Conservation (phyloP, 2,113 vertebrate species). For the Thamnaconus septentrionalis region DNA sequence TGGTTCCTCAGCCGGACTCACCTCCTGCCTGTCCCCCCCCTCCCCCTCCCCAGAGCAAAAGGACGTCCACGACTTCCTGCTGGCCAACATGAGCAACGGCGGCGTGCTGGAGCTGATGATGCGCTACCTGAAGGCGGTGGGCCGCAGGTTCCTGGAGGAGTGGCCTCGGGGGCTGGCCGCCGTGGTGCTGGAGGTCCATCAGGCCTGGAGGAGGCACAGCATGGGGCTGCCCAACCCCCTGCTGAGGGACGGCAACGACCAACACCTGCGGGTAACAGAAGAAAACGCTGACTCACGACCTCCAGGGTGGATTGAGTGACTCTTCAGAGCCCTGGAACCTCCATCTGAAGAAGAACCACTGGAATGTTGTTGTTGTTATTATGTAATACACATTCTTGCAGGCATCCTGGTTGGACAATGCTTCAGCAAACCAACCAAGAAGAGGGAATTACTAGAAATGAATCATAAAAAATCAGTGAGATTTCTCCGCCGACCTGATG, state of each 20-base stretch:
- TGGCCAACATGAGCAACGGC: conserved; percentile 87
- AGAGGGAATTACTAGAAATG: no score
- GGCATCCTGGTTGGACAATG: no score
- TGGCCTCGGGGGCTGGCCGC: conserved; percentile 87
- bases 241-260: conserved; percentile 86
- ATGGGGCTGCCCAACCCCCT: conserved; percentile 90
- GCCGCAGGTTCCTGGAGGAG: conserved; percentile 85
- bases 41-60: conserved; percentile 81
- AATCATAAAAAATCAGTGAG: no score
- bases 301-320: background rate
- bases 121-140: conserved; percentile 89
- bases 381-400: no score
- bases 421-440: no score
- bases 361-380: no score
- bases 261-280: conserved; percentile 85
- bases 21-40: background rate
- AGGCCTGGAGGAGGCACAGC: conserved; percentile 91
- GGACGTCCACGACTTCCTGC: conserved; percentile 88
- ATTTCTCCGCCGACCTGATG: no score
- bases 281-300: background rate
- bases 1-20: background rate
- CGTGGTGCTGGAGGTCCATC: conserved; percentile 87
- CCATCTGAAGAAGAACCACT: no score
- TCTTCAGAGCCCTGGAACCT: no score
- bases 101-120: conserved; percentile 94